Conservation (phyloP, 2,113 vertebrate species). For the Sorex araneus region DNA sequence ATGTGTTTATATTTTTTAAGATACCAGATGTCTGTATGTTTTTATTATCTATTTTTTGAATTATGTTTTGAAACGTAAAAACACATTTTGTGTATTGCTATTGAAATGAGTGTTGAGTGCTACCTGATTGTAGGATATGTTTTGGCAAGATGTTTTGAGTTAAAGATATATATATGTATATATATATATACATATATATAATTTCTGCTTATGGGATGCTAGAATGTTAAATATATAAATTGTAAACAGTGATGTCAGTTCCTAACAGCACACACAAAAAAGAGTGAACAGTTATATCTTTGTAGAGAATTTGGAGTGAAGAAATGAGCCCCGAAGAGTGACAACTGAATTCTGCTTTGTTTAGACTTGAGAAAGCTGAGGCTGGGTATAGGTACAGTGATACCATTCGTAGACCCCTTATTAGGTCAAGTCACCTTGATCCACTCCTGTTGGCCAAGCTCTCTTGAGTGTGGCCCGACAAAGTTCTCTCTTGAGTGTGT, state of each 20-base stretch:
- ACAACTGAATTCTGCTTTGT: neutral
- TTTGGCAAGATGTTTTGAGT: constrained; percentile 24
- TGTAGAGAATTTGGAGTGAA: neutral
- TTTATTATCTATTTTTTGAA: constrained; percentile 66
- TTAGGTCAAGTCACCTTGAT: neutral
- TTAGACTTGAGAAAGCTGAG: neutral
- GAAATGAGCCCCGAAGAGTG: neutral
- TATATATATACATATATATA: too few species aligned
- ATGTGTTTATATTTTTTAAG: constrained; percentile 69
- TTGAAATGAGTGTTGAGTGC: neutral
- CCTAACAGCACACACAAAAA: constrained; percentile 2
- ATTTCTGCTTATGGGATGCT: constrained; percentile 47
- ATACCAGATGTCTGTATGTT: constrained; percentile 34
- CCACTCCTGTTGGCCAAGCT: neutral
- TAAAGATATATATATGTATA: neutral
- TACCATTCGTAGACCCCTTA: neutral
- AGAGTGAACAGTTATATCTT: constrained; percentile 13
- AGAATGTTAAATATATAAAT: constrained; percentile 2
- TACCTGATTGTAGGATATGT: constrained; percentile 47
- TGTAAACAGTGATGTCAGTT: constrained; percentile 48
- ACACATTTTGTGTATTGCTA: constrained; percentile 45
- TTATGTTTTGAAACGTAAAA: constrained; percentile 68
- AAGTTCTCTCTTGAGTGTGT: neutral
- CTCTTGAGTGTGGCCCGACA: neutral
- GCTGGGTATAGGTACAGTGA: neutral